Conservation (phyloP, 2,113 vertebrate species). For the Phrynosoma platyrhinos region DNA sequence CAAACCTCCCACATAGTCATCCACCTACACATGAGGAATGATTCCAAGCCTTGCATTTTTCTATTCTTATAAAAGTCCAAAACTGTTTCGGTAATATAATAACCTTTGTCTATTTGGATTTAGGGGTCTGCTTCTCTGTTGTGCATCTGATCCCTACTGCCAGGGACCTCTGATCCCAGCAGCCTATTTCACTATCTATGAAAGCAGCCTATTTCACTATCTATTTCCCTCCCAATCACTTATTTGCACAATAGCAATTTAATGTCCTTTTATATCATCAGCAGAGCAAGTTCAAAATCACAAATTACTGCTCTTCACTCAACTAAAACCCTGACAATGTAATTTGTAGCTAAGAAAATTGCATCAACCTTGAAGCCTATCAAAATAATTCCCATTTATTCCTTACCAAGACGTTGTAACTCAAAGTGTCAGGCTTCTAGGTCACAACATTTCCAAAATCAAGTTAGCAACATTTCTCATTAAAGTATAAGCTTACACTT, state of each 20-base stretch:
- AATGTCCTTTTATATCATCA: neutral
- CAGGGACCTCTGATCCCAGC: neutral
- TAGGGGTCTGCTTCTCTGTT: neutral
- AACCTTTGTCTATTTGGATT: neutral
- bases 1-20: neutral
- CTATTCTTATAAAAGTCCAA: neutral
- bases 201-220: neutral
- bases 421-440: conserved; percentile 17
- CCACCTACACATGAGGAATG: neutral
- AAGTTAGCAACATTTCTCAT: conserved; percentile 15
- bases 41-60: neutral
- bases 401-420: conserved; percentile 3
- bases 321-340: conserved; percentile 22
- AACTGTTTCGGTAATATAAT: neutral
- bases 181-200: neutral
- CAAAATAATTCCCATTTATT: conserved; percentile 9
- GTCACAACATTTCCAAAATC: conserved; percentile 15
- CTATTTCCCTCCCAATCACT: neutral
- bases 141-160: neutral
- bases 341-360: conserved; percentile 33
- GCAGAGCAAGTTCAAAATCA: neutral
- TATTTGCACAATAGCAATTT: neutral
- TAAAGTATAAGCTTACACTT: conserved; percentile 15
- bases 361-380: conserved; percentile 27
- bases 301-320: conserved; percentile 18